phyloP scores from a whole-genome alignment of 2,888 invertebrate genomes.

The Tiphia femorata region DNA sequence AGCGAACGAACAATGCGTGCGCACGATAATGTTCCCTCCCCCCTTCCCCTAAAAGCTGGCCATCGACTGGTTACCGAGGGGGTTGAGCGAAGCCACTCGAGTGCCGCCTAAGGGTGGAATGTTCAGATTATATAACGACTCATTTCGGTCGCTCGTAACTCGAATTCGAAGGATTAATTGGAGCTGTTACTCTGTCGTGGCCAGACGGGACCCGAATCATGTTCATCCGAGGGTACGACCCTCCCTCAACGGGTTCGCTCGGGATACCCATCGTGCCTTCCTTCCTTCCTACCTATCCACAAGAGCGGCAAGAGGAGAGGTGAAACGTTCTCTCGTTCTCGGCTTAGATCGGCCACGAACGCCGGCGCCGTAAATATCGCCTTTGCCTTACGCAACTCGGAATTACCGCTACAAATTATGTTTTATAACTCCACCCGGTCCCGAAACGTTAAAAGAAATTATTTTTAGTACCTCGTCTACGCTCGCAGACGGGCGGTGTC shows the following conservation, averaged over 20 bases:
- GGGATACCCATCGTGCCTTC: slow-evolving; percentile 6
- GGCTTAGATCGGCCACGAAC: slow-evolving; percentile 20
- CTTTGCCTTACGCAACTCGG: slow-evolving; percentile 28
- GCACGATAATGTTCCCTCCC: slow-evolving; percentile 2
- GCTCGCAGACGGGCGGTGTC: not conserved
- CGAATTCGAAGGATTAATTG: slow-evolving; percentile 60
- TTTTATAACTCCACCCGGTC: slow-evolving; percentile 12
- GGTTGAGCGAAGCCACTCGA: no score
- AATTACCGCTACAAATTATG: slow-evolving; percentile 14
- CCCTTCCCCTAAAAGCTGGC: no score
- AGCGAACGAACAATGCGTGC: slow-evolving; percentile 9
- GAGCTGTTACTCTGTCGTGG: slow-evolving; percentile 55
- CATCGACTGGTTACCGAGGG: slow-evolving; percentile 9
- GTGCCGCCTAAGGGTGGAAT: slow-evolving; percentile 14
- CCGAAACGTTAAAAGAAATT: slow-evolving; percentile 8
- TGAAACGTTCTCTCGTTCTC: slow-evolving; percentile 13
- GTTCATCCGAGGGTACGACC: slow-evolving; percentile 52
- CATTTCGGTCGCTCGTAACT: slow-evolving; percentile 57
- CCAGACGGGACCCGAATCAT: slow-evolving; percentile 53
- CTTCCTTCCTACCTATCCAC: not conserved
- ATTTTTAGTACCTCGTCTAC: slow-evolving; percentile 10
- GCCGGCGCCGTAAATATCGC: slow-evolving; percentile 37
- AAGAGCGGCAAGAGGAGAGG: not conserved
- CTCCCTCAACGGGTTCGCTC: slow-evolving; percentile 29
- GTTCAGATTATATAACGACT: slow-evolving; percentile 57